Base-by-base conservation (phyloP, 1,140 invertebrate genomes). In the Coptotermes formosanus region DNA sequence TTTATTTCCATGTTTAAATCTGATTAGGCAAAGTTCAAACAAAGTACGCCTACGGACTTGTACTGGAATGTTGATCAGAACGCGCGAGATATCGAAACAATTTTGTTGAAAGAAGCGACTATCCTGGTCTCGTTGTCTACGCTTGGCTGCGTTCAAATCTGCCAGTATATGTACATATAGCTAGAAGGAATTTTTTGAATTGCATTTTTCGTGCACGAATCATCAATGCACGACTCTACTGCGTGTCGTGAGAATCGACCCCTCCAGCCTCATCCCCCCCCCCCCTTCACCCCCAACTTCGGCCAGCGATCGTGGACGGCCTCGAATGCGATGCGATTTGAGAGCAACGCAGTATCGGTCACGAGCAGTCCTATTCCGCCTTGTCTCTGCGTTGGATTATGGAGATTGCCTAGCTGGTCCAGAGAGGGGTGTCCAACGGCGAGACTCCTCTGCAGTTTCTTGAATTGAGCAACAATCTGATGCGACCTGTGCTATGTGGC, bases 171-270 rank as follows among this genome's bases (percentile, higher is more conserved):
- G 45, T 48, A 48, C 45, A 83, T 48, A 32, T 48, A 48, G 82
- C 82, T 83, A n/a, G 59, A n/a, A 64, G 59, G 59, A 64, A 64
- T 64, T 64, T 64, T 64, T 83, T 48, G 82, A 83, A 83, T 83
- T 83, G 82, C 82, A 83, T 83, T 83, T 83, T 83, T 83, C 82
- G 82, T 83, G 82, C 82, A 83, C 82, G 82, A 83, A 83, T 44
- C 82, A 19, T 83, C 38, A 83, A 25, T 83, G 82, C 82, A 83
- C 82, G 82, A 83, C 14, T 48, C 59, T 7, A 64, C 82, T 83
- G 82, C 82, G 82, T 83, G 82, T 23, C 45, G 82, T 83, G 82
- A 83, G 82, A 83, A 19, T n/a, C 19, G 6, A 12, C 59, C 21
- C 7, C 59, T 19, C 59, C 59, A 8, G 21, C 59, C 59, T 8